Percentiles rank a stretch among this genome's conserved stretches.
Conservation (phyloP, 2,888 invertebrate species). For the Apamea epomidion region DNA sequence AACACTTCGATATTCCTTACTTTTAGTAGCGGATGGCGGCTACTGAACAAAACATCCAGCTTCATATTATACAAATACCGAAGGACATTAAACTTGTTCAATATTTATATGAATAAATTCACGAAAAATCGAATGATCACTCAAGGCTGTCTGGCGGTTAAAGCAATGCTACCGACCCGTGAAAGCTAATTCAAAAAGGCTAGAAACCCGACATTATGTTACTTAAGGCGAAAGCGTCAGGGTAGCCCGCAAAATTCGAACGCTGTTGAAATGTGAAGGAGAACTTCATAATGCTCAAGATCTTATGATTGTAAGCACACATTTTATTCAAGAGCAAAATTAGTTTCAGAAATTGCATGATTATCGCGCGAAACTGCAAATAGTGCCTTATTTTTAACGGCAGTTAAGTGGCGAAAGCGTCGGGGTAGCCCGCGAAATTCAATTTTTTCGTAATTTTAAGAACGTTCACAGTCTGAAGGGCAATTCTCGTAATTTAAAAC, state of each 20-base stretch:
- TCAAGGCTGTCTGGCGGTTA: constrained; percentile 38
- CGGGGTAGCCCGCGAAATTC: no score
- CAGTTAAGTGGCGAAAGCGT: no score
- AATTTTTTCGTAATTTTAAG: no score
- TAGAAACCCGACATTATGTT: background rate
- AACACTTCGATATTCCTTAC: background rate
- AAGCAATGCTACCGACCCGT: constrained; percentile 18
- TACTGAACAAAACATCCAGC: background rate
- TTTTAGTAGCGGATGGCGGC: background rate
- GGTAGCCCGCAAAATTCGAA: background rate
- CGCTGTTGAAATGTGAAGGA: constrained; percentile 20
- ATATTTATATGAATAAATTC: constrained; percentile 39
- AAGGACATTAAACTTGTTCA: constrained; percentile 18
- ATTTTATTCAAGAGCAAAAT: constrained; percentile 3
- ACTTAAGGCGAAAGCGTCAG: background rate
- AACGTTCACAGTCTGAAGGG: no score
- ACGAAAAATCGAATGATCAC: constrained; percentile 23
- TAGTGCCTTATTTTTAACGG: no score
- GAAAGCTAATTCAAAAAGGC: constrained; percentile 4
- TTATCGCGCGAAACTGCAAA: constrained; percentile 4
- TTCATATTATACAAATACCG: background rate
- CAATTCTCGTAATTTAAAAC: no score
- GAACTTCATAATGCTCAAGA: constrained; percentile 12
- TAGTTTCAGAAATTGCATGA: background rate
- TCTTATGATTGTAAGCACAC: constrained; percentile 19